Base-by-base conservation (phyloP, 1,140 invertebrate genomes). In the Dufourea novaeangliae region DNA sequence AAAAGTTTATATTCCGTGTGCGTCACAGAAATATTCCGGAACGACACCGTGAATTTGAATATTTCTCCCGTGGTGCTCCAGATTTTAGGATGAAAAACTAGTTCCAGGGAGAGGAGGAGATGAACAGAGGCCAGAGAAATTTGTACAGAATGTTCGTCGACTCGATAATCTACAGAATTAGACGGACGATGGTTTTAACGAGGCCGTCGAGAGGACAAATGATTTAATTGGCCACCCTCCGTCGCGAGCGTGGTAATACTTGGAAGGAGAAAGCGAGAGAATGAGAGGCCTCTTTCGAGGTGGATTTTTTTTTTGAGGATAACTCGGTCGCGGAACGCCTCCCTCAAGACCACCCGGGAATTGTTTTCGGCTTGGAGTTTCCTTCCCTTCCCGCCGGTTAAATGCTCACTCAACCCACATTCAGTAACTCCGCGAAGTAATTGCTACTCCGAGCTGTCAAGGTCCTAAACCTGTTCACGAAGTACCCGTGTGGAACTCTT, bases 341-440 rank as follows among this genome's bases (percentile, higher is more conserved):
- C 52, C 14, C 14, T 41, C 61, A 78, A 78, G 79, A 82, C 59
- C 68, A 37, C n/a, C n/a, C 52, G 68, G 56, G 76, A 83, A 83
- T 83, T 83, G 70, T 83, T 78, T 83, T 83, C n/a, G 81, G 54
- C 64, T 69, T 62, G 22, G 70, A 78, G 63, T 57, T 52, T 54
- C 59, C n/a, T n/a, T n/a, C n/a, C n/a, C n/a, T n/a, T n/a, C n/a
- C n/a, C n/a, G n/a, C n/a, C 66, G 59, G 69, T 73, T 79, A 78
- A 83, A 83, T 83, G 80, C 80, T 77, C 80, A 70, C 82, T 83
- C 82, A 82, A 66, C 70, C 76, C 59, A 69, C 62, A 76, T 76
- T 70, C 56, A 61, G 46, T 50, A 82, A 83, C 80, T 83, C 71
- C 46, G 62, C 61, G 41, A 69, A 74, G 75, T 83, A 83, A 83